A percentile compares a stretch with the other conserved stretches of the same genome.
Evolutionary conservation across 2,113 vertebrate genomes (phyloP).

Genomic region (Podilymbus podiceps): DNA sequence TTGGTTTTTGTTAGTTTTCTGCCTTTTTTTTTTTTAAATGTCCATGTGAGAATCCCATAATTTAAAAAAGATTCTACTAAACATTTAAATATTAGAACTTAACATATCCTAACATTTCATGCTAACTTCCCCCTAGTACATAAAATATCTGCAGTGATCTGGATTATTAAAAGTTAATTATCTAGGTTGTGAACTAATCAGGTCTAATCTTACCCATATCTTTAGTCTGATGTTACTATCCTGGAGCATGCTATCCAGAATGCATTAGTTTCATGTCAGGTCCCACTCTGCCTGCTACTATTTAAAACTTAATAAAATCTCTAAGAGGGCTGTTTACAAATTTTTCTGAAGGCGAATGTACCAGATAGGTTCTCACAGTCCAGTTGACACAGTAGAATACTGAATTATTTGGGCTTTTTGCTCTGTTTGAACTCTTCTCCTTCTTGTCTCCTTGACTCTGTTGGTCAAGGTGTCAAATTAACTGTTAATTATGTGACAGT

Average conservation of each 20-base stretch:
- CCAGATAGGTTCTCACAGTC: neutral
- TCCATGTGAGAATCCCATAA: neutral
- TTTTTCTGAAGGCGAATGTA: neutral
- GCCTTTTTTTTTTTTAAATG: neutral
- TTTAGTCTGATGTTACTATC: neutral
- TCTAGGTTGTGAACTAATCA: neutral
- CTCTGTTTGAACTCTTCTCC: neutral
- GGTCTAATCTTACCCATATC: neutral
- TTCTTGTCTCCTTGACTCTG: neutral
- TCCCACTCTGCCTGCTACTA: neutral
- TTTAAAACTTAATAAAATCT: neutral
- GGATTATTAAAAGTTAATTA: neutral
- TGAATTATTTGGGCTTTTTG: neutral
- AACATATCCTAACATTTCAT: neutral
- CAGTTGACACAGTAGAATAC: rapidly evolving
- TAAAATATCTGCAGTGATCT: neutral
- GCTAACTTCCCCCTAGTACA: neutral
- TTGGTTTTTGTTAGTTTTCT: no score
- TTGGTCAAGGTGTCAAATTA: neutral
- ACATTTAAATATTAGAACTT: neutral
- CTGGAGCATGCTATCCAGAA: rapidly evolving
- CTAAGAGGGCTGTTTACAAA: neutral
- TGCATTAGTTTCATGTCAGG: neutral
- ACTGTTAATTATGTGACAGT: neutral
- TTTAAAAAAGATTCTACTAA: neutral